Base-by-base conservation (phyloP, 2,888 invertebrate genomes). In the Folsomia candida region DNA sequence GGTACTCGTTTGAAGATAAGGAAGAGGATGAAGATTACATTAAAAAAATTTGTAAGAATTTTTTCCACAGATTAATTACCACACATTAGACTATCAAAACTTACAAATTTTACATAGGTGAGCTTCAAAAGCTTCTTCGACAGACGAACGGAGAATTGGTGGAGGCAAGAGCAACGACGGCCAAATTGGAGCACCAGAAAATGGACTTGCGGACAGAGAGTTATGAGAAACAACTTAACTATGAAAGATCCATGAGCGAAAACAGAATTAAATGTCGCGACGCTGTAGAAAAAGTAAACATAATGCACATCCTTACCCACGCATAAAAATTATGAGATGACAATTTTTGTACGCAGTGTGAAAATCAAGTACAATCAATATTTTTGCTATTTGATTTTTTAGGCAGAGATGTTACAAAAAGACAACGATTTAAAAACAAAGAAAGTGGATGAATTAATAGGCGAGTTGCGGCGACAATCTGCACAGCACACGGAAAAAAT, bases 81-180 rank as follows among this genome's bases (percentile, higher is more conserved):
- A n/a, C n/a, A n/a, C n/a, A n/a, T n/a, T n/a, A n/a, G n/a, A n/a
- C n/a, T n/a, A n/a, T n/a, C n/a, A n/a, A n/a, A n/a, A n/a, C n/a
- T n/a, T n/a, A n/a, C n/a, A n/a, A n/a, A n/a, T n/a, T n/a, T n/a
- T n/a, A n/a, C n/a, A 37, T 47, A 75, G 79, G 68, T 69, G 79
- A 79, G 22, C 54, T 79, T 47, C 76, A 77, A 28, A 37, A 73
- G 26, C 54, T 77, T 14, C 51, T 79, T 18, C 69, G 77, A 24
- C 73, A 78, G 59, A 78, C 78, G 1, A 78, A 78, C 57, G 71
- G 73, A 6, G 78, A 79, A 11, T 67, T 79, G 9, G 75, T 78
- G 60, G 77, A 79, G 22, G 59, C 76, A 1, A 51, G 76, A 24
- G 74, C 79, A 2, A 58, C 69, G 25, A 67, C 70, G 11, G 64